phyloP scores from a whole-genome alignment of 2,113 vertebrate species.

The Ibidorhyncha struthersii region DNA sequence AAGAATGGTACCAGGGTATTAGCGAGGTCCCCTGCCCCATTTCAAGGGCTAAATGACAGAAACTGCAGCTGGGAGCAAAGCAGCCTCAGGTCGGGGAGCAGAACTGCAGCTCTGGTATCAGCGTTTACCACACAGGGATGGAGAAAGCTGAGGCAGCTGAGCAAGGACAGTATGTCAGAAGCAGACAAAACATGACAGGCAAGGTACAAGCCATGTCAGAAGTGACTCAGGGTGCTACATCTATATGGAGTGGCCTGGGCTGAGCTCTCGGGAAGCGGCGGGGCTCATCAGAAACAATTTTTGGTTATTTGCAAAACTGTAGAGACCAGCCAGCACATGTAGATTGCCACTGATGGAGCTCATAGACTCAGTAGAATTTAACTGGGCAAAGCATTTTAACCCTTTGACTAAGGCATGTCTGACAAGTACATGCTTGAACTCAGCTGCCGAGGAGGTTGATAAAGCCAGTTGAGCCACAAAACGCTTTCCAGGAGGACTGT shows the following conservation, averaged over 20 bases:
- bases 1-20: accelerated
- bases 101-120: not conserved
- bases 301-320: not conserved
- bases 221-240: not conserved
- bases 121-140: not conserved
- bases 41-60: not conserved
- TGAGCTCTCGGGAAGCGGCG: not conserved
- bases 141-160: not conserved
- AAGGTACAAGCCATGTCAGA: not conserved
- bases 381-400: not conserved
- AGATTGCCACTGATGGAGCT: not conserved
- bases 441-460: not conserved
- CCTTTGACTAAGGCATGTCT: accelerated
- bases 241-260: not conserved
- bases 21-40: not conserved
- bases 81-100: not conserved
- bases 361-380: not conserved
- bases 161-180: not conserved
- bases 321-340: not conserved
- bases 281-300: not conserved
- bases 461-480: accelerated
- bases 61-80: not conserved
- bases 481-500: not conserved
- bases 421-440: not conserved
- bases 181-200: not conserved